phyloP scores from a whole-genome alignment of 37 sponge, comb jelly and placozoan genomes.

The Chondrilla cf. caribensis region DNA sequence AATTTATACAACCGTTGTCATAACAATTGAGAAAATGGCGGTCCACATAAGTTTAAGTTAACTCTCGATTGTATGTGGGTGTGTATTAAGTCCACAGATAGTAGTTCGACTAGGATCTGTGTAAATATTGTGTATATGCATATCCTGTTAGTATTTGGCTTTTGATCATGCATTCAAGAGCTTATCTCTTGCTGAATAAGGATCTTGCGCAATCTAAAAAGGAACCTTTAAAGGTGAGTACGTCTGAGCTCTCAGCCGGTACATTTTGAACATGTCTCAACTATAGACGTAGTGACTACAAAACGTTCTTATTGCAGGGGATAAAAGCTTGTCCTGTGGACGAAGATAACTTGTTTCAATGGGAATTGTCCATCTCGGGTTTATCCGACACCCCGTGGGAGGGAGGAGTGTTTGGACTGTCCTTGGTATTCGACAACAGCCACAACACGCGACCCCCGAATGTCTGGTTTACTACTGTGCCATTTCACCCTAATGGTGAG shows the following conservation, averaged over 20 bases:
- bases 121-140: no score
- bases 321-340: conserved; percentile 43
- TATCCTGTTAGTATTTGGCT: no score
- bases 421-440: conserved; percentile 41
- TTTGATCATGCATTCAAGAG: conserved; percentile 68
- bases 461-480: conserved; percentile 79
- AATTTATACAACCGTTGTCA: no score
- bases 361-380: conserved; percentile 60
- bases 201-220: conserved; percentile 55
- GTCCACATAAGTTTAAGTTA: no score
- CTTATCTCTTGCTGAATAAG: conserved; percentile 59
- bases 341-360: conserved; percentile 50
- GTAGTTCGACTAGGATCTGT: no score
- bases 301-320: conserved; percentile 64
- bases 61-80: no score
- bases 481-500: conserved; percentile 88
- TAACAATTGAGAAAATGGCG: no score
- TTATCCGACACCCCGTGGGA: conserved; percentile 72
- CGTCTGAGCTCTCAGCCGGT: no score
- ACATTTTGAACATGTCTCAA: neutral
- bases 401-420: conserved; percentile 70
- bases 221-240: conserved; percentile 34
- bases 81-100: no score
- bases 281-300: no score
- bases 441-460: conserved; percentile 74